Percentiles rank a stretch among this genome's conserved stretches.
phyloP scores from a whole-genome alignment of 2,797 vertebrate species.

The Paedocypris micromegethes region DNA sequence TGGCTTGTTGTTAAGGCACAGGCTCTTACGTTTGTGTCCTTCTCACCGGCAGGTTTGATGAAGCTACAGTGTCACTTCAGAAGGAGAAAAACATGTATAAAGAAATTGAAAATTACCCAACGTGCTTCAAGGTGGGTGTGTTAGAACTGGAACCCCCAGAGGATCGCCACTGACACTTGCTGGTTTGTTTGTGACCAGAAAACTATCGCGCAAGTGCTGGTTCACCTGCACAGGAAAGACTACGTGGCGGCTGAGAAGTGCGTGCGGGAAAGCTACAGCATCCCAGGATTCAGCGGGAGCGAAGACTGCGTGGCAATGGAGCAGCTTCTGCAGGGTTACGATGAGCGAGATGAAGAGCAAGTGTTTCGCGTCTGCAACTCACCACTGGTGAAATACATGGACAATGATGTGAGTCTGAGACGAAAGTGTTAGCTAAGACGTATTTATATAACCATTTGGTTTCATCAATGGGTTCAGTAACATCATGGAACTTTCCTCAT shows the following conservation, averaged over 20 bases:
- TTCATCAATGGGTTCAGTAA: too few species aligned
- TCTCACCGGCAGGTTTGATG: slow-evolving; percentile 69
- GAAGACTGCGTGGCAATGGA: slow-evolving; percentile 90
- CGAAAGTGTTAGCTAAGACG: neutral
- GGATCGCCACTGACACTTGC: too few species aligned
- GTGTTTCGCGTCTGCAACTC: slow-evolving; percentile 78
- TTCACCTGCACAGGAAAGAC: slow-evolving; percentile 82
- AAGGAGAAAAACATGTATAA: slow-evolving; percentile 87
- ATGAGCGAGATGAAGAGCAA: slow-evolving; percentile 82
- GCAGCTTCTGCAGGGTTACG: slow-evolving; percentile 89
- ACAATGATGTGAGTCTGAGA: slow-evolving; percentile 67
- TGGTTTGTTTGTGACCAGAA: slow-evolving; percentile 63
- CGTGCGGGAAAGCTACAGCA: slow-evolving; percentile 84
- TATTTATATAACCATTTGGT: too few species aligned
- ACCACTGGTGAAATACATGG: slow-evolving; percentile 83
- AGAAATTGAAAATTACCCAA: slow-evolving; percentile 84
- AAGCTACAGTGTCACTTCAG: slow-evolving; percentile 76
- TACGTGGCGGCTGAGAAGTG: slow-evolving; percentile 82
- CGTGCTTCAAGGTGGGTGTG: slow-evolving; percentile 76
- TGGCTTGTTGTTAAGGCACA: too few species aligned
- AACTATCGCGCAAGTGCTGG: slow-evolving; percentile 84
- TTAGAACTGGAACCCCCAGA: too few species aligned
- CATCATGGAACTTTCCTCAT: too few species aligned
- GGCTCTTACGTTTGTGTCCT: too few species aligned
- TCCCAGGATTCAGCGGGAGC: slow-evolving; percentile 93